Percentiles rank a stretch among this genome's conserved stretches.
phyloP scores from a whole-genome alignment of 2,797 vertebrate genomes.

The Mergus octosetaceus region DNA sequence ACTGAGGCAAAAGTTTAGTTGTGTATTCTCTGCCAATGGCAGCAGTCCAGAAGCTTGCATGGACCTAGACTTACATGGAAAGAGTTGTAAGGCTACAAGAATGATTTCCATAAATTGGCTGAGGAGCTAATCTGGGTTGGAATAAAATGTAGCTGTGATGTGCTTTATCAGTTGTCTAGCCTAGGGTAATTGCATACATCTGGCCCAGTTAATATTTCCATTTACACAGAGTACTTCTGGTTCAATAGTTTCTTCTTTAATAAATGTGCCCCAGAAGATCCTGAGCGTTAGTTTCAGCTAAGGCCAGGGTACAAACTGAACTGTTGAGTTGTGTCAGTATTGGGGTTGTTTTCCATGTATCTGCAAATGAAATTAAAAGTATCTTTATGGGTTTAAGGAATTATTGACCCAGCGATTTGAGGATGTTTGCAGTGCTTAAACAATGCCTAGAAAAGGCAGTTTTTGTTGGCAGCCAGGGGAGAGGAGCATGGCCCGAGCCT shows the following conservation, averaged over 20 bases:
- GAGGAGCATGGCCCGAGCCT: not conserved
- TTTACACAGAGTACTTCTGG: not conserved
- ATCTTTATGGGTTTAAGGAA: not conserved
- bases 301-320: not conserved
- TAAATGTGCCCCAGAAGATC: not conserved
- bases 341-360: not conserved
- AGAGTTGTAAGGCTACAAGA: not conserved
- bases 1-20: not conserved
- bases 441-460: not conserved
- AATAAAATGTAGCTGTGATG: not conserved
- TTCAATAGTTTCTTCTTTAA: not conserved
- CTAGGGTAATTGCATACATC: not conserved
- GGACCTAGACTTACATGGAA: not conserved
- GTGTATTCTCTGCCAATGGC: not conserved
- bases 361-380: not conserved
- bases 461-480: not conserved
- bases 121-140: not conserved
- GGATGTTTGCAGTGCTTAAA: not conserved
- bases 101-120: not conserved
- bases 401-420: not conserved
- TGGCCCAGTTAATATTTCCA: not conserved
- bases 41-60: not conserved
- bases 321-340: not conserved
- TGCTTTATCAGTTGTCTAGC: not conserved
- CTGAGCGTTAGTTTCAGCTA: not conserved